Evolutionary conservation across 2,113 vertebrate species (phyloP), one percentile per base, ranked within the genome.

Genomic region (Bufo bufo): DNA sequence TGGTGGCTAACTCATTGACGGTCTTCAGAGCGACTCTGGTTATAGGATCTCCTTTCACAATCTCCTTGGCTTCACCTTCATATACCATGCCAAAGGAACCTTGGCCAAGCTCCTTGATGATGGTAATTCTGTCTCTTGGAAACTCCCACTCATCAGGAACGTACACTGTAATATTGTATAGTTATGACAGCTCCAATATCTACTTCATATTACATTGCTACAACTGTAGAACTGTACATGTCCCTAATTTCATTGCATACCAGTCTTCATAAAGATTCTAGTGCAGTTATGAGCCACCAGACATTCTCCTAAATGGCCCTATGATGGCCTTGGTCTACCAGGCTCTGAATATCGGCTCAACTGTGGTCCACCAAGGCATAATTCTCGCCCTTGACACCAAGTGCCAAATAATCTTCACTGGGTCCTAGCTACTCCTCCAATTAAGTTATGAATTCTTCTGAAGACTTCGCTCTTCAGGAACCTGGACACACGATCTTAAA

Each of bases 61-160:
- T 90, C 20, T 94, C 94, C 90, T 81, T 90, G 0, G 91, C 95
- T 20, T 95, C 82, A 1, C 95, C 96, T 87, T 96, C 95, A 0
- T 96, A 96, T 16, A 96, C 96, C 96, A 96, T 96, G 77, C 95
- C 95, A 0, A 96, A 96, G 59, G 95, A 96, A 52, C 95, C 96
- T 89, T 96, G 96, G 23, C 96, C 96, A 90, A 96, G 92, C 90
- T 96, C 95, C 56, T 93, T 93, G 75, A 95, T 93, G 61, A 96
- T 93, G 0, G 92, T 94, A 90, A 96, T 95, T 89, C 93, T 93
- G 84, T 96, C 94, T 89, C 96, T 93, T 0, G 94, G 93, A 71
- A 96, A 95, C 83, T 96, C 96, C 96, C 96, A 96, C 85, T 96
- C 95, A 0, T 96, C 95, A 0, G 95, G 93, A 71, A 95, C 20